Evolutionary conservation across 2,888 invertebrate genomes (phyloP), one percentile per base, ranked within the genome.

Genomic region (Noctua comes): DNA sequence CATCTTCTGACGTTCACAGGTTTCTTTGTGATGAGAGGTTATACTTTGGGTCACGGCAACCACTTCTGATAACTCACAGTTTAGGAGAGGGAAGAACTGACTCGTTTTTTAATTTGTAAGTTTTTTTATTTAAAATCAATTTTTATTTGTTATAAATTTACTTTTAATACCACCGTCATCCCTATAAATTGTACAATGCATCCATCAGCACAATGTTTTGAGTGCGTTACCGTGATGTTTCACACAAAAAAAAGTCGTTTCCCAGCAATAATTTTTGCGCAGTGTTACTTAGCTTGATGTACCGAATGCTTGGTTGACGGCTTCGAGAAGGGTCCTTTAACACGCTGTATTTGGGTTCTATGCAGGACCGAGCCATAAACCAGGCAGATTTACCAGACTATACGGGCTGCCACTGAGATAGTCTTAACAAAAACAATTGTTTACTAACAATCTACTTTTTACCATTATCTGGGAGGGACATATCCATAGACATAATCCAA

Each of bases 1-100:
- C 86, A 79, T 79, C 68, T 71, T 68, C 31, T 65, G 73, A 27
- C 68, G 71, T 72, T 62, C n/a, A 18, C 59, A 59, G 68, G 59
- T 40, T 57, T 68, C 16, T 79, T 73, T 84, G 51, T 79, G 43
- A 10, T 7, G 27, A n/a, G 43, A 18, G 69, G 48, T 59, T 40
- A 62, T 7, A 21, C 13, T 11, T 68, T 31, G 27, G 68, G 13
- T 54, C 59, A 46, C 16, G 73, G 21, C 10, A 36, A 31, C 31
- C 8, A 62, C 16, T 75, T 57, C 10, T 16, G 16, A 68, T 40
- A n/a, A 24, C 6, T 57, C 57, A 6, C 2, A 18, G 31, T 62
- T 31, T 31, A 31, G 31, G 31, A 31, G 31, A 31, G 8, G 31
- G 62, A 31, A 7, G 27, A 27, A 18, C 7, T 7, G 6, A 59